Evolutionary conservation across 2,797 vertebrate species (phyloP).

Genomic region (Acanthornis magna): DNA sequence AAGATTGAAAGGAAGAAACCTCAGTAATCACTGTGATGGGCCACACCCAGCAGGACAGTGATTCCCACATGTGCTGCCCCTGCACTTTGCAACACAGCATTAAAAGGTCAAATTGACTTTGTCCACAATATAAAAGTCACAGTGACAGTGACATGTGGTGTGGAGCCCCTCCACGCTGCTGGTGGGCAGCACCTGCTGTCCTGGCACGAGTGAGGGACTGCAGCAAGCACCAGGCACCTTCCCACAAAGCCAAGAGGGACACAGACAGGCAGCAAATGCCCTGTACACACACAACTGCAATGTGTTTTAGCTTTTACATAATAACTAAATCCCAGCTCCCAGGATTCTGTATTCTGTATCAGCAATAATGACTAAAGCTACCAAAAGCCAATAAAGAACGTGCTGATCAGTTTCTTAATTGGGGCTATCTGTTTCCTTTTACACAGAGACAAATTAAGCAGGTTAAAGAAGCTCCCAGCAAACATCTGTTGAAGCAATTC

Average conservation of each 20-base stretch:
- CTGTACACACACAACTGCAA: neutral
- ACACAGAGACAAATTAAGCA: conserved; percentile 70
- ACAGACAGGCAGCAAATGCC: neutral
- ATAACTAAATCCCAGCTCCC: conserved; percentile 26
- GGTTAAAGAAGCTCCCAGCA: conserved; percentile 69
- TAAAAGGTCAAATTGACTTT: neutral
- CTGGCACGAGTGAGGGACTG: neutral
- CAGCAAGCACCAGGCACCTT: neutral
- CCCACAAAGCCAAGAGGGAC: neutral
- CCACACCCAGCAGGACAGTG: neutral
- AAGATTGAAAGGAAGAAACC: neutral
- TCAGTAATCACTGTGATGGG: neutral
- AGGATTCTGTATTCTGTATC: conserved; percentile 23
- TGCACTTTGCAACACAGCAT: neutral
- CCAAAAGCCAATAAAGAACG: conserved; percentile 72
- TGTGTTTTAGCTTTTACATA: neutral
- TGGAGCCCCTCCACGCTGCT: neutral
- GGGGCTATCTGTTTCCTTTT: conserved; percentile 70
- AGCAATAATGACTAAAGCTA: conserved; percentile 63
- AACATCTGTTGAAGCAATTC: conserved; percentile 73
- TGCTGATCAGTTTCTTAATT: conserved; percentile 69
- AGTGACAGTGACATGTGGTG: neutral
- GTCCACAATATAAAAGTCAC: neutral
- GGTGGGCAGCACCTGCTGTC: neutral
- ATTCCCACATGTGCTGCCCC: neutral